phyloP scores from a whole-genome alignment of 2,888 invertebrate species.

The Eupithecia insigniata region DNA sequence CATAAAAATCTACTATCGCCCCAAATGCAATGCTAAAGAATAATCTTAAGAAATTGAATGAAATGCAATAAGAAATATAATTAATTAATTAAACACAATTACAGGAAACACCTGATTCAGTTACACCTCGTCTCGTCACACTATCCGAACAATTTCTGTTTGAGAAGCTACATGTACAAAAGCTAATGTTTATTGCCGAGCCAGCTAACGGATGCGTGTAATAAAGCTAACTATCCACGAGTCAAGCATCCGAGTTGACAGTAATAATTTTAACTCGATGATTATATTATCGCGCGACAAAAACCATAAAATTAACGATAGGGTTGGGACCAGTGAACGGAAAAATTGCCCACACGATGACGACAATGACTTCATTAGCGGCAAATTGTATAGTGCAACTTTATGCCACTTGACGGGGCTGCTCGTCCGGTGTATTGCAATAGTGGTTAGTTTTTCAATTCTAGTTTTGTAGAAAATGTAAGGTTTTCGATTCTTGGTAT shows the following conservation, averaged over 20 bases:
- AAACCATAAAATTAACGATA: slow-evolving; percentile 65
- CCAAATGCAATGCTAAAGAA: neutral
- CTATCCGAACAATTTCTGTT: slow-evolving; percentile 7
- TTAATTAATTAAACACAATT: neutral
- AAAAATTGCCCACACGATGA: slow-evolving; percentile 62
- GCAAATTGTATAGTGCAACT: slow-evolving; percentile 39
- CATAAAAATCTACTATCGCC: neutral
- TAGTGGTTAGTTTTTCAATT: neutral
- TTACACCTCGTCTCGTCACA: slow-evolving; percentile 12
- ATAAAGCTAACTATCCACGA: slow-evolving; percentile 52
- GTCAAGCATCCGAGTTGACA: slow-evolving; percentile 63
- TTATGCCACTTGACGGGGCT: slow-evolving; percentile 32
- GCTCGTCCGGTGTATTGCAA: slow-evolving; percentile 17
- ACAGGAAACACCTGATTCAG: slow-evolving; percentile 14
- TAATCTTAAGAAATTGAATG: neutral
- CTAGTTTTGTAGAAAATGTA: slow-evolving; percentile 5
- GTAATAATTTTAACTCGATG: slow-evolving; percentile 68
- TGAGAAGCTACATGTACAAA: neutral
- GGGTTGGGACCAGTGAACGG: slow-evolving; percentile 67
- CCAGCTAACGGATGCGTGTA: slow-evolving; percentile 52
- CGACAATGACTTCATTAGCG: slow-evolving; percentile 73
- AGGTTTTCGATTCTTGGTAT: slow-evolving; percentile 9
- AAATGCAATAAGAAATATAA: neutral
- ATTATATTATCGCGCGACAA: slow-evolving; percentile 60
- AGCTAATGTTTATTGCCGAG: slow-evolving; percentile 21